Percentiles rank a stretch among this genome's conserved stretches.
phyloP scores from a whole-genome alignment of 2,113 vertebrate genomes.

The rat (Rattus norvegicus) region DNA sequence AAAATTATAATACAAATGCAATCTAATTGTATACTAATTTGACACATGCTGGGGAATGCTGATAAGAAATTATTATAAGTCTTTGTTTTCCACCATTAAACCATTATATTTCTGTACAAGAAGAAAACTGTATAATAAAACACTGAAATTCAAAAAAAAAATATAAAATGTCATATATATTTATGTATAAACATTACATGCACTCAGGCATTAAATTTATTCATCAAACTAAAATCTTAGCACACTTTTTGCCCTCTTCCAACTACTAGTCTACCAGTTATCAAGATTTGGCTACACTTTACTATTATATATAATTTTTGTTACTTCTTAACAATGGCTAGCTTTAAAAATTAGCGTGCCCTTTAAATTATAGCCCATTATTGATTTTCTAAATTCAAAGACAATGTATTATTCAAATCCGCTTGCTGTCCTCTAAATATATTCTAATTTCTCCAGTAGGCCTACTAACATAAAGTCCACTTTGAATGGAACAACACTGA shows the following conservation, averaged over 20 bases:
- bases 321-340: not conserved
- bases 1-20: too few relatives aligned
- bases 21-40: too few relatives aligned
- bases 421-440: not conserved
- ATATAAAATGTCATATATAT: not conserved
- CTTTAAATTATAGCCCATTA: not conserved
- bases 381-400: slow-evolving; percentile 18
- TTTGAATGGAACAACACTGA: slow-evolving; percentile 11
- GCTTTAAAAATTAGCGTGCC: not conserved
- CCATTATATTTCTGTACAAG: too few relatives aligned
- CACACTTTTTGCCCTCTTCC: not conserved
- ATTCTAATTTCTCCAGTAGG: not conserved
- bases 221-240: slow-evolving; percentile 49
- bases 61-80: too few relatives aligned
- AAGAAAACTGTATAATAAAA: not conserved
- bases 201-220: not conserved
- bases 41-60: too few relatives aligned
- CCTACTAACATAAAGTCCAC: slow-evolving; percentile 17
- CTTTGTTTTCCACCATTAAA: too few relatives aligned
- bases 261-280: not conserved
- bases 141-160: not conserved
- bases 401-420: not conserved
- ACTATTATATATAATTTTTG: not conserved
- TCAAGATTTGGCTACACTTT: not conserved
- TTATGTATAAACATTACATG: not conserved